Base-by-base conservation (phyloP, 2,888 invertebrate species). In the Asteroscopus sphinx region DNA sequence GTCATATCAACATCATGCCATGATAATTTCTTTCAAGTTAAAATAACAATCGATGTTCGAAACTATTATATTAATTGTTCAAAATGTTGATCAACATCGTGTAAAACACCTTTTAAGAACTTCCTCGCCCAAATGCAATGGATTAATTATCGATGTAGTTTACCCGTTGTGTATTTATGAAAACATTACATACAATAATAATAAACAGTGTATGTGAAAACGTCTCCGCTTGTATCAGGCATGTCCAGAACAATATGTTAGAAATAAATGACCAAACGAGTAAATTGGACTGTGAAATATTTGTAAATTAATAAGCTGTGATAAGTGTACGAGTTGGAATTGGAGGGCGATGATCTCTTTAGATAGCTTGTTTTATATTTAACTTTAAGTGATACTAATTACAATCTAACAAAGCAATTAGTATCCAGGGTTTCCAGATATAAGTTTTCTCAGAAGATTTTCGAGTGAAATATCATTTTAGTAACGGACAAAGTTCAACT, bases 291-390 rank as follows among this genome's bases (percentile, higher is more conserved):
- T 85, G 85, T 87, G 83, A 88, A 77, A 69, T 86, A 86, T 77
- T 82, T 88, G 83, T 91, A 90, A 87, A 90, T 87, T 83, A 85
- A 85, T 87, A 87, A 91, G 86, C 92, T 93, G 92, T 93, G 92
- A 93, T 93, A 93, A 90, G 91, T 87, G 86, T 85, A 78, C 69
- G 80, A 77, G 75, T 76, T 64, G 76, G 63, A 46, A 46, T n/a
- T 55, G 44, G 44, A 67, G 68, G 67, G 61, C 55, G 68, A 73
- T 68, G 73, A 73, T 64, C 72, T 79, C 72, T 72, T 80, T 68
- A 60, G 58, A 51, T 66, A 60, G 58, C 54, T 66, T 64, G 30
- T 32, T 53, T 54, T 44, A 33, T 47, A 69, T 73, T 77, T 73
- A 76, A 71, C 51, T 70, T 68, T 49, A 30, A 46, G 12, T 40